A percentile compares a stretch with the other conserved stretches of the same genome.
Evolutionary conservation across 2,113 vertebrate genomes (phyloP).

Genomic region (Microtus montanus): DNA sequence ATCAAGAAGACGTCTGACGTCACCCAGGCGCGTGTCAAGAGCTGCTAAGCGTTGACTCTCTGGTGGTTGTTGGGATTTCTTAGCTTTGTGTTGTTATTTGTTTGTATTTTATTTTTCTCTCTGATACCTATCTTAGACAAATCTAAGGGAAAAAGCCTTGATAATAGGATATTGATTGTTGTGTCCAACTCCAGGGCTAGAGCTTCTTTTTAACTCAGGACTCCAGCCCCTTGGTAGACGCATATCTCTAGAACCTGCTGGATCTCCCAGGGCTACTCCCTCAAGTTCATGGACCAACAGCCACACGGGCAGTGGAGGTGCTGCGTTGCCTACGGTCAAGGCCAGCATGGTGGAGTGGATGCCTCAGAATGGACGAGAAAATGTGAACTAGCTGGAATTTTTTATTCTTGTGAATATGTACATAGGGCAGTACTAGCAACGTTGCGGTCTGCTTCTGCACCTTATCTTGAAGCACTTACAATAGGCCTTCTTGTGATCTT

Average conservation of each 20-base stretch:
- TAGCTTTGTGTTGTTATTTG: constrained; percentile 79
- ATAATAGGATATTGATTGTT: constrained; percentile 81
- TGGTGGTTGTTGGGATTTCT: constrained; percentile 65
- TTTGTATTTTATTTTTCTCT: constrained; percentile 85
- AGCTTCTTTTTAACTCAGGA: constrained; percentile 88
- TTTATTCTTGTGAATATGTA: constrained; percentile 93
- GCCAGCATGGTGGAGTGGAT: constrained; percentile 84
- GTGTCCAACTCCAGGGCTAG: constrained; percentile 83
- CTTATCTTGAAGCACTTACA: constrained; percentile 91
- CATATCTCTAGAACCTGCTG: constrained; percentile 78
- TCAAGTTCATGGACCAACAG: constrained; percentile 86
- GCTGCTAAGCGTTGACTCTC: constrained; percentile 85
- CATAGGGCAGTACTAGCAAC: constrained; percentile 88
- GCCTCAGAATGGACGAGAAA: constrained; percentile 86
- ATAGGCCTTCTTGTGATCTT: constrained; percentile 86
- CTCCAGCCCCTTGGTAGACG: constrained; percentile 82
- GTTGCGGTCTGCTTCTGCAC: constrained; percentile 90
- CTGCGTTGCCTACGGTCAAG: constrained; percentile 84
- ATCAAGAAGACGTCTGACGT: constrained; percentile 98
- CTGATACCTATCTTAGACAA: constrained; percentile 82
- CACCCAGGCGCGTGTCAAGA: constrained; percentile 92
- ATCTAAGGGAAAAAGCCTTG: constrained; percentile 85
- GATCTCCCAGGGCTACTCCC: constrained; percentile 82
- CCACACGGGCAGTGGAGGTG: constrained; percentile 82
- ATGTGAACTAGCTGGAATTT: constrained; percentile 91